phyloP scores from a whole-genome alignment of 2,888 invertebrate genomes.

The Mythimna ferrago region DNA sequence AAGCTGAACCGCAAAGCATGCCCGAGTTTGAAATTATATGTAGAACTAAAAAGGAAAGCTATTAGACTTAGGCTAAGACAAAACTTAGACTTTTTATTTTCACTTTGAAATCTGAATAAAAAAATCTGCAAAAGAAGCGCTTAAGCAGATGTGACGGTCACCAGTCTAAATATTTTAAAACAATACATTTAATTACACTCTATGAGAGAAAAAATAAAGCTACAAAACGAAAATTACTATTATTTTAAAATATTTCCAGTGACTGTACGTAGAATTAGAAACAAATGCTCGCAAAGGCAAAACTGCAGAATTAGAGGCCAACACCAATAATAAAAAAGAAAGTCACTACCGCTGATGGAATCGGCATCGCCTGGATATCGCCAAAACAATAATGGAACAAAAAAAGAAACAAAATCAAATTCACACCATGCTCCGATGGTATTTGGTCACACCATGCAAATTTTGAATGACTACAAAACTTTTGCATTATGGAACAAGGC shows the following conservation, averaged over 20 bases:
- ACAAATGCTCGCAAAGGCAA: slow-evolving; percentile 40
- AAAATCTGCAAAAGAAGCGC: slow-evolving; percentile 15
- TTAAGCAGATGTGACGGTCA: slow-evolving; percentile 26
- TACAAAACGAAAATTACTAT: neutral
- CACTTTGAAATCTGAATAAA: neutral
- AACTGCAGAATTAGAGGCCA: slow-evolving; percentile 71
- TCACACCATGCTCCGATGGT: slow-evolving; percentile 83
- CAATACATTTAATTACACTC: slow-evolving; percentile 6
- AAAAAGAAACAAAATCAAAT: slow-evolving; percentile 84
- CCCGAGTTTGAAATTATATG: neutral
- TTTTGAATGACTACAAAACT: slow-evolving; percentile 41
- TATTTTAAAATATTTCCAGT: slow-evolving; percentile 49
- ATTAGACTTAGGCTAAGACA: neutral
- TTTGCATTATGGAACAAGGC: slow-evolving; percentile 39
- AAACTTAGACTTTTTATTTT: neutral
- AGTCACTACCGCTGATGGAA: slow-evolving; percentile 93
- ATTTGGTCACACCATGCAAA: slow-evolving; percentile 67
- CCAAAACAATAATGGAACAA: slow-evolving; percentile 88
- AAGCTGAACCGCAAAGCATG: slow-evolving; percentile 13
- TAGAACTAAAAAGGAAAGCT: neutral
- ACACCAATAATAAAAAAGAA: slow-evolving; percentile 80
- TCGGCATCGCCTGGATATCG: slow-evolving; percentile 92
- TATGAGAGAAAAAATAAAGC: neutral
- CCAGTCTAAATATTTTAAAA: slow-evolving; percentile 47
- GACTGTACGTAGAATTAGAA: slow-evolving; percentile 8